Evolutionary conservation across 2,113 vertebrate genomes (phyloP).

Genomic region (Passer domesticus): DNA sequence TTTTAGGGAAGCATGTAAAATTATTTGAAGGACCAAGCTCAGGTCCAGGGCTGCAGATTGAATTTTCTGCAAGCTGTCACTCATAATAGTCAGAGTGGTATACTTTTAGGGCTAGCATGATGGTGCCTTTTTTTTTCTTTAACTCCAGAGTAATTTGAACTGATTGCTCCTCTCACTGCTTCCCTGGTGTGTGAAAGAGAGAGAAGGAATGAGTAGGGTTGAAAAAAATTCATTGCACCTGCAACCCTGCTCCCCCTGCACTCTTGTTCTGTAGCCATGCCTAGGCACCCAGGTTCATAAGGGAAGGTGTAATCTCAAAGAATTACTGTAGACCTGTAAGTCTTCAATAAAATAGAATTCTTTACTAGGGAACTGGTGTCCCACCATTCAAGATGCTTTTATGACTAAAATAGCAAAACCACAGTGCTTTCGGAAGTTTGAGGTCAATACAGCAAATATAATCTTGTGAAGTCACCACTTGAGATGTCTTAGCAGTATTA

Average conservation of each 20-base stretch:
- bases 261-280: not conserved
- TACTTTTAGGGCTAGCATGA: not conserved
- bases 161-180: not conserved
- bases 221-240: not conserved
- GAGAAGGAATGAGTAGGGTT: not conserved
- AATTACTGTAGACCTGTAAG: not conserved
- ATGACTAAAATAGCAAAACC: not conserved
- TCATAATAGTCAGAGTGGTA: not conserved
- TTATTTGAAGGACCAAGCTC: not conserved
- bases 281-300: not conserved
- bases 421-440: accelerated
- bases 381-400: not conserved
- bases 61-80: not conserved
- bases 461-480: not conserved
- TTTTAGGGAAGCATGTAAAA: not conserved
- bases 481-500: not conserved
- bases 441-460: not conserved
- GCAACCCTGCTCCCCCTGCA: not conserved
- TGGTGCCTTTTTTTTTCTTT: not conserved
- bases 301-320: not conserved
- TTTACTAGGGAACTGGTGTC: not conserved
- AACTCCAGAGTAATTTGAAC: not conserved
- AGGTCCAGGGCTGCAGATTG: not conserved
- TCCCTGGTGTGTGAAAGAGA: not conserved
- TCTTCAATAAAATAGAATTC: not conserved